A percentile compares a stretch with the other conserved stretches of the same genome.
Evolutionary conservation across 2,888 invertebrate genomes (phyloP).

Genomic region (Pyralis farinalis): DNA sequence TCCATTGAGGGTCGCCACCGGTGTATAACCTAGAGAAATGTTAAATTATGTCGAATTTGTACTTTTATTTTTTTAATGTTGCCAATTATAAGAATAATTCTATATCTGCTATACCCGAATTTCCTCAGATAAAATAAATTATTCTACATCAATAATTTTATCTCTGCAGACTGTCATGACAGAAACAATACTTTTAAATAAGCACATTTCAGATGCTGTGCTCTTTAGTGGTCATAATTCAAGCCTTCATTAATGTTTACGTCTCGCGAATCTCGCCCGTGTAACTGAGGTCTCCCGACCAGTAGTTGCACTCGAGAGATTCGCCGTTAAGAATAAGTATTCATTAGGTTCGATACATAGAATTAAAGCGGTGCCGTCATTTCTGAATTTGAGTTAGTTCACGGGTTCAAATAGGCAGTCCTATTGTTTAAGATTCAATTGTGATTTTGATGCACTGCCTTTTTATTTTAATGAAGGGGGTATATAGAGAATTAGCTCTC

Average conservation of each 20-base stretch:
- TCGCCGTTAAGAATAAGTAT: constrained; percentile 70
- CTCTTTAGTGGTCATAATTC: too few relatives aligned
- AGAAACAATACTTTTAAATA: too few relatives aligned
- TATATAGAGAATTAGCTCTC: too few relatives aligned
- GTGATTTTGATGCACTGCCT: constrained; percentile 41
- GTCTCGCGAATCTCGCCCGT: constrained; percentile 46
- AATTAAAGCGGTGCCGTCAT: constrained; percentile 67
- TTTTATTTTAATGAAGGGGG: constrained; percentile 28
- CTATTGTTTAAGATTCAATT: constrained; percentile 44
- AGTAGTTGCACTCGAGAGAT: constrained; percentile 53
- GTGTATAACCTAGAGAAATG: too few relatives aligned
- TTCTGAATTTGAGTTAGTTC: constrained; percentile 79
- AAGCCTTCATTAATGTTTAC: constrained; percentile 34
- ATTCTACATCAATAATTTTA: too few relatives aligned
- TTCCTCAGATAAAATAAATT: too few relatives aligned
- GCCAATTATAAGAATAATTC: too few relatives aligned
- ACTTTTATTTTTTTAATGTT: too few relatives aligned
- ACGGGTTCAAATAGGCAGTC: constrained; percentile 58
- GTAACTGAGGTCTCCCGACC: constrained; percentile 31
- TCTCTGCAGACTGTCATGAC: too few relatives aligned
- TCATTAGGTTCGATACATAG: constrained; percentile 67
- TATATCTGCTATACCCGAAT: too few relatives aligned
- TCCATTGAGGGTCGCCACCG: not conserved
- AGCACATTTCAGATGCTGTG: too few relatives aligned
- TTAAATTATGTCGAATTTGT: too few relatives aligned